phyloP scores from a whole-genome alignment of 2,888 invertebrate genomes.

The Drosophila vallismaia region DNA sequence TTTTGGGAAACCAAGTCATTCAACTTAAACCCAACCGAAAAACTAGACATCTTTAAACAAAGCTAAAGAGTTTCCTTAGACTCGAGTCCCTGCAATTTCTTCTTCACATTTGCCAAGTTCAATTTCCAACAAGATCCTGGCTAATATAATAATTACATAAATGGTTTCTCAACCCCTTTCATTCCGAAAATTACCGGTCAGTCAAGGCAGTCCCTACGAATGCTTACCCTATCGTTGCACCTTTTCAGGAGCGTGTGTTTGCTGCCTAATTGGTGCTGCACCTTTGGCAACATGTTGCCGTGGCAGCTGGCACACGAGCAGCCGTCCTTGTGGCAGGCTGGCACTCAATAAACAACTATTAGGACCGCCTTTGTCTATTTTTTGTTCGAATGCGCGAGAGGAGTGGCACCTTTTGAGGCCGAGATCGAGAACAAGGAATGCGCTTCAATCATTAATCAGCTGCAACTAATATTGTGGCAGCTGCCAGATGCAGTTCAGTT shows the following conservation, averaged over 20 bases:
- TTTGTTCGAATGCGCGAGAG: constrained; percentile 16
- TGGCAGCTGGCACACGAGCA: constrained; percentile 33
- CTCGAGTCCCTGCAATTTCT: background rate
- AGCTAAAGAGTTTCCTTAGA: background rate
- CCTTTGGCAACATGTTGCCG: constrained; percentile 60
- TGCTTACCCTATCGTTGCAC: constrained; percentile 54
- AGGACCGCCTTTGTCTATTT: constrained; percentile 50
- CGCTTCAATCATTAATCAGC: constrained; percentile 66
- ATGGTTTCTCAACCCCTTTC: constrained; percentile 23
- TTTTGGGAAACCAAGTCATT: no score
- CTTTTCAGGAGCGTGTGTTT: constrained; percentile 32
- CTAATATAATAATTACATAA: constrained; percentile 30
- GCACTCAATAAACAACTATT: constrained; percentile 69
- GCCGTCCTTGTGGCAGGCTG: constrained; percentile 47
- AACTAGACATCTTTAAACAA: background rate
- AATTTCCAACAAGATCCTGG: background rate
- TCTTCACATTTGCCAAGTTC: background rate
- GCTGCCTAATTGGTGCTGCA: constrained; percentile 61
- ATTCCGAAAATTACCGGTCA: constrained; percentile 52
- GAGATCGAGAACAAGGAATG: constrained; percentile 30
- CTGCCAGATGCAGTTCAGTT: constrained; percentile 21
- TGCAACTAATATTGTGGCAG: constrained; percentile 64
- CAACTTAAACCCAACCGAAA: background rate
- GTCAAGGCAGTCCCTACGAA: constrained; percentile 40
- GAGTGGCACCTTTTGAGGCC: constrained; percentile 60